Conservation (phyloP, 2,888 invertebrate species). For the Argyra leucocephala region DNA sequence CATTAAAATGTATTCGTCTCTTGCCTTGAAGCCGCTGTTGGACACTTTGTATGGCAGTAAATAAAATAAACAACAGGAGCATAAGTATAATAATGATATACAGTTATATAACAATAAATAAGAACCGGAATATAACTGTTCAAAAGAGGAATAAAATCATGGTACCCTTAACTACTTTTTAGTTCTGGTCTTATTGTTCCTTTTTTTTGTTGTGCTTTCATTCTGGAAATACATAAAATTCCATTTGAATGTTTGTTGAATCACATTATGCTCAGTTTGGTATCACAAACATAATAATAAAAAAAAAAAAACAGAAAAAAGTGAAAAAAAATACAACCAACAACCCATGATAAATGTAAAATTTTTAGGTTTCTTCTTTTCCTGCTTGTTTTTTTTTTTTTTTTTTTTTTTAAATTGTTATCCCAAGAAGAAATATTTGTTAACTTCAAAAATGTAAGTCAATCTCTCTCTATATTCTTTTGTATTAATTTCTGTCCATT, state of each 20-base stretch:
- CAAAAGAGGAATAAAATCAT: not conserved
- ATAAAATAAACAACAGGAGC: not conserved
- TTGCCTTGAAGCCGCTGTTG: not conserved
- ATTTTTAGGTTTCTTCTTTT: not conserved
- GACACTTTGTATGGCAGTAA: not conserved
- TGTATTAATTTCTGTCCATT: no score
- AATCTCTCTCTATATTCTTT: no score
- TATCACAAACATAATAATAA: no score
- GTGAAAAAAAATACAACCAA: not conserved
- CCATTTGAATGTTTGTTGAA: constrained; percentile 6
- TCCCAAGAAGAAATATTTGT: not conserved
- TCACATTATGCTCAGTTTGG: constrained; percentile 3
- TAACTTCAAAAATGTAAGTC: no score
- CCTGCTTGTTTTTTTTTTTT: no score
- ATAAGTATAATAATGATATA: not conserved
- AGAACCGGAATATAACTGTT: not conserved
- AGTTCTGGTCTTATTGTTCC: not conserved
- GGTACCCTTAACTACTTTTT: constrained; percentile 2
- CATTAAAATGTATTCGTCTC: not conserved
- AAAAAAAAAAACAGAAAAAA: not conserved
- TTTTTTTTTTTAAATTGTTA: not conserved
- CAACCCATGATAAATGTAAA: constrained; percentile 1
- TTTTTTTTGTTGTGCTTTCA: not conserved
- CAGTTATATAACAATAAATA: not conserved
- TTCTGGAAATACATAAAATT: not conserved